These are phyloP conservation scores for Drosophila cardini DNA, from an alignment of 1,140 invertebrate species.

Conservation along the genomic window DNA sequence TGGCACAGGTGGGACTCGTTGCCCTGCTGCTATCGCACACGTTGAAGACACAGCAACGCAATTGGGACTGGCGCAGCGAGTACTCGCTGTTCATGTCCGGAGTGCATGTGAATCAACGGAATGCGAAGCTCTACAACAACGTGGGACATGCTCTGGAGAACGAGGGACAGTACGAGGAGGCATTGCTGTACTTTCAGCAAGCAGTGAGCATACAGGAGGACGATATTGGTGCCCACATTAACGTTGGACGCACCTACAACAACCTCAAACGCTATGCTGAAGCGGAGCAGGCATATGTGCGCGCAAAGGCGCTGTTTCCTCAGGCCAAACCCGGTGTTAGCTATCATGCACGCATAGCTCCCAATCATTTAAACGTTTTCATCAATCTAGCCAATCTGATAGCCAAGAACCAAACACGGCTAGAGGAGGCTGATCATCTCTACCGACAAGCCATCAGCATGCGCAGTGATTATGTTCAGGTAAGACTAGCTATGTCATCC, in stretches of 20 bases:
- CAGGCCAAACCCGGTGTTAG: slow-evolving; percentile 96
- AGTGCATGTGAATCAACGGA: slow-evolving; percentile 94
- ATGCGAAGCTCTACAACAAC: slow-evolving; percentile 98
- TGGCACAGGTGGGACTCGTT: slow-evolving; percentile 86
- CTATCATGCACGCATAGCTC: slow-evolving; percentile 97
- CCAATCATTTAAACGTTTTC: slow-evolving; percentile 98
- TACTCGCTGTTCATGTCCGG: slow-evolving; percentile 97
- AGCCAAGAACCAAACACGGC: slow-evolving; percentile 94
- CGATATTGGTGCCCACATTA: slow-evolving; percentile 98
- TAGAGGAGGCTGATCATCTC: slow-evolving; percentile 97
- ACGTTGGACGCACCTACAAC: slow-evolving; percentile 97
- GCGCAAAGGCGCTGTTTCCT: slow-evolving; percentile 94
- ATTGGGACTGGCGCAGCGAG: slow-evolving; percentile 96
- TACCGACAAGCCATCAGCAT: slow-evolving; percentile 98
- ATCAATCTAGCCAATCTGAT: slow-evolving; percentile 98
- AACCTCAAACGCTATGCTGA: slow-evolving; percentile 95
- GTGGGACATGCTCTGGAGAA: slow-evolving; percentile 97
- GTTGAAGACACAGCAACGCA: slow-evolving; percentile 93
- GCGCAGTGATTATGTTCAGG: slow-evolving; percentile 95
- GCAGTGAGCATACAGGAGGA: slow-evolving; percentile 97
- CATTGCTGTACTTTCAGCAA: slow-evolving; percentile 95
- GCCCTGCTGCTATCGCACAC: slow-evolving; percentile 91
- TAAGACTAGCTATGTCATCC: slow-evolving; percentile 5
- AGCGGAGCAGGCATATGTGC: slow-evolving; percentile 96
- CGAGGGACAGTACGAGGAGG: slow-evolving; percentile 92